phyloP scores from a whole-genome alignment of 23 tunicate genomes.

The Ciona savignyi region DNA sequence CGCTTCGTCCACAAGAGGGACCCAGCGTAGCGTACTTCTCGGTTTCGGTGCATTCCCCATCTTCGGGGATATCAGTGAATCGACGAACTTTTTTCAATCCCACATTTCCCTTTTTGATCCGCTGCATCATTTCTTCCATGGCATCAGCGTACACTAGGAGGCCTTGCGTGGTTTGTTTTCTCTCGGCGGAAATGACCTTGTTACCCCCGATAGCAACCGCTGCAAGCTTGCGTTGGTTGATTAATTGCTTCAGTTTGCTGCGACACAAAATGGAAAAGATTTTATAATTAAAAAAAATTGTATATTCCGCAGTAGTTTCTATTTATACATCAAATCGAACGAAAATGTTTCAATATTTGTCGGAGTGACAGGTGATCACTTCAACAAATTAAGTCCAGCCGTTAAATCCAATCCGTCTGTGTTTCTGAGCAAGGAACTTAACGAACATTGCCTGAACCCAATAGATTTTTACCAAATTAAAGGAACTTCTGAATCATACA shows the following conservation, averaged over 20 bases:
- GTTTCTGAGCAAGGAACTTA: no score
- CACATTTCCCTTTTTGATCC: conserved; percentile 57
- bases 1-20: neutral
- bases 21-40: conserved; percentile 14
- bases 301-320: no score
- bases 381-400: no score
- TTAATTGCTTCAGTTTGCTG: conserved; percentile 27
- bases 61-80: conserved; percentile 2
- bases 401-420: no score
- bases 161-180: neutral
- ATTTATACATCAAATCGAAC: no score
- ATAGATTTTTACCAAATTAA: no score
- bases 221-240: conserved; percentile 32
- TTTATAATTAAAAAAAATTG: no score
- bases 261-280: neutral
- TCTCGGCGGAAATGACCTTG: neutral
- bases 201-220: neutral
- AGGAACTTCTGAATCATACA: no score
- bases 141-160: conserved; percentile 47
- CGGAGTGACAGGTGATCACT: no score
- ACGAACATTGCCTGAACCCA: no score
- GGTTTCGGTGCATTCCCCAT: neutral
- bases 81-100: conserved; percentile 19
- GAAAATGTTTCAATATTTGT: no score
- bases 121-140: conserved; percentile 81